phyloP scores from a whole-genome alignment of 2,888 invertebrate genomes.

The Tryphoninae sp. region DNA sequence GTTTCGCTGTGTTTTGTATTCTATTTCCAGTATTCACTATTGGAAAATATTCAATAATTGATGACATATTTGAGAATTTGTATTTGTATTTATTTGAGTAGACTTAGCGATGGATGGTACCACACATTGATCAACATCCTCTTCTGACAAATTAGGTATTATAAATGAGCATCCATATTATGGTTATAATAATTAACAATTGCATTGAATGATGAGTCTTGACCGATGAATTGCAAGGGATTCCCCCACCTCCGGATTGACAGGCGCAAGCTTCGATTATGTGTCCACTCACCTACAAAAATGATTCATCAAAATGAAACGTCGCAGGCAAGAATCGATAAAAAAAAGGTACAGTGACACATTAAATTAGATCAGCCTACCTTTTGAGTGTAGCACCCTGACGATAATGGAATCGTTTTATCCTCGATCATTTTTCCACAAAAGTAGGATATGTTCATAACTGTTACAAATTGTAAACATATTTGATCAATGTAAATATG shows the following conservation, averaged over 20 bases:
- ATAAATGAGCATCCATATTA: constrained; percentile 18
- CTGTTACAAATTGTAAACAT: constrained; percentile 63
- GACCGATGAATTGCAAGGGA: constrained; percentile 74
- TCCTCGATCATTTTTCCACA: constrained; percentile 77
- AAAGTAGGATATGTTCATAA: constrained; percentile 73
- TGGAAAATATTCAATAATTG: background rate
- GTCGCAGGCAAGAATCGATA: background rate
- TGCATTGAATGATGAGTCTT: constrained; percentile 29
- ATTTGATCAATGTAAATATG: background rate
- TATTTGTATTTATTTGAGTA: background rate
- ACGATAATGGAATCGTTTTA: constrained; percentile 65
- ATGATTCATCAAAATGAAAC: constrained; percentile 36
- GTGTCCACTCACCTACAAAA: constrained; percentile 71
- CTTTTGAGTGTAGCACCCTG: constrained; percentile 72
- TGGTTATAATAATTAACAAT: constrained; percentile 34
- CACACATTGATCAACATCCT: background rate
- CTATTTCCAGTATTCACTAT: background rate
- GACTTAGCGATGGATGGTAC: background rate
- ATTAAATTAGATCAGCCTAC: constrained; percentile 62
- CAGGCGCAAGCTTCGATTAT: constrained; percentile 74
- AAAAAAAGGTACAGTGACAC: background rate
- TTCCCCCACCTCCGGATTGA: constrained; percentile 61
- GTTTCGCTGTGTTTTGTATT: background rate
- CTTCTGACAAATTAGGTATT: constrained; percentile 3
- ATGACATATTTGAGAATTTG: background rate